phyloP scores from a whole-genome alignment of 2,113 vertebrate species.

The Fregetta grallaria region DNA sequence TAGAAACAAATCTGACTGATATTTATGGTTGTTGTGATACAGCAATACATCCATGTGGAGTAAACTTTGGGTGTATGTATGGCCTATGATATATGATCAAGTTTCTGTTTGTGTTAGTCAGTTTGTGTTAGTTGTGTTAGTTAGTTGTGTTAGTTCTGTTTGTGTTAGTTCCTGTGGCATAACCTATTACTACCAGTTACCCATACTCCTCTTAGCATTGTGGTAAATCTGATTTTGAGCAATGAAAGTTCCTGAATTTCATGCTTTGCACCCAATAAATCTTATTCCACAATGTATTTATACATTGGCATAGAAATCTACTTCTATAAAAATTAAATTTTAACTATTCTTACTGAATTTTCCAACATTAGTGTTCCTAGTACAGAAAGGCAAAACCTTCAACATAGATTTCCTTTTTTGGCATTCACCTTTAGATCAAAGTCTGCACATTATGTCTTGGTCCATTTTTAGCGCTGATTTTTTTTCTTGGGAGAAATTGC shows the following conservation, averaged over 20 bases:
- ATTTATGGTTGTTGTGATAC: not conserved
- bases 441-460: rapidly evolving
- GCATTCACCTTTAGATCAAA: not conserved
- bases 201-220: not conserved
- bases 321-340: not conserved
- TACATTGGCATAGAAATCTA: not conserved
- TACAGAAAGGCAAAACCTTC: not conserved
- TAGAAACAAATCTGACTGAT: not conserved
- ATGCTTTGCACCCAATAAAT: not conserved
- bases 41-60: not conserved
- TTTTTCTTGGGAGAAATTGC: not conserved
- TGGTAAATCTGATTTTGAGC: not conserved
- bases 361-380: not conserved
- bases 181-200: not conserved
- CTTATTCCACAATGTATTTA: not conserved
- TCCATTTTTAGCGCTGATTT: not conserved
- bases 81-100: not conserved
- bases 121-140: not conserved
- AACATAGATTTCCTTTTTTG: not conserved
- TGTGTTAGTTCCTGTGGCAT: not conserved
- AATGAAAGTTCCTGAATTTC: not conserved
- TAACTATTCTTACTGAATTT: not conserved
- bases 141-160: not conserved
- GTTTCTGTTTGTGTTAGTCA: not conserved
- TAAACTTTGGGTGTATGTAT: not conserved